phyloP scores from a whole-genome alignment of 2,113 vertebrate genomes.

The Catharus minimus region DNA sequence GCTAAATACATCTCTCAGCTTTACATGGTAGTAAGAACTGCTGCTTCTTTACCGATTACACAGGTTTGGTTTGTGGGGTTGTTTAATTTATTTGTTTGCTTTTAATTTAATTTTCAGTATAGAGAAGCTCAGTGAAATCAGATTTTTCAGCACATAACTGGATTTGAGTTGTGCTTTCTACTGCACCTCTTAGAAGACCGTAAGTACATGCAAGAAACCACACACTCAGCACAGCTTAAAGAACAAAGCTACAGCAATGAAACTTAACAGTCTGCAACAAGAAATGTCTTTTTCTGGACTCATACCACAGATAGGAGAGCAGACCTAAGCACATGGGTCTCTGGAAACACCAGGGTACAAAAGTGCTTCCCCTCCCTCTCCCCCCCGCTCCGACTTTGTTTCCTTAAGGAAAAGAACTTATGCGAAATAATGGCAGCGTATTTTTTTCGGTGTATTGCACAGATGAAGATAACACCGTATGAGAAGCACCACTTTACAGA shows the following conservation, averaged over 20 bases:
- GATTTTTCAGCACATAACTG: not conserved
- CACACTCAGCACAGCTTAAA: not conserved
- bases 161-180: not conserved
- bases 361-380: not conserved
- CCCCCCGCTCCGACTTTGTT: rapidly evolving
- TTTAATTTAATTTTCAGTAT: not conserved
- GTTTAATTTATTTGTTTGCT: not conserved
- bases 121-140: not conserved
- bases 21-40: not conserved
- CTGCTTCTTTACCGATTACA: not conserved
- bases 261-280: not conserved
- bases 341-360: not conserved
- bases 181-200: not conserved
- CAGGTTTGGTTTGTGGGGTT: not conserved
- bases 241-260: not conserved
- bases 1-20: not conserved
- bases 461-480: not conserved
- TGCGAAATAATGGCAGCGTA: rapidly evolving
- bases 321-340: not conserved
- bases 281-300: not conserved
- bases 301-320: rapidly evolving
- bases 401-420: not conserved
- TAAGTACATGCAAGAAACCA: not conserved
- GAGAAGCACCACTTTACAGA: rapidly evolving
- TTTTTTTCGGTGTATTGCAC: not conserved